Evolutionary conservation across 1,140 invertebrate species (phyloP).

Genomic region (Zaprionus davidi): DNA sequence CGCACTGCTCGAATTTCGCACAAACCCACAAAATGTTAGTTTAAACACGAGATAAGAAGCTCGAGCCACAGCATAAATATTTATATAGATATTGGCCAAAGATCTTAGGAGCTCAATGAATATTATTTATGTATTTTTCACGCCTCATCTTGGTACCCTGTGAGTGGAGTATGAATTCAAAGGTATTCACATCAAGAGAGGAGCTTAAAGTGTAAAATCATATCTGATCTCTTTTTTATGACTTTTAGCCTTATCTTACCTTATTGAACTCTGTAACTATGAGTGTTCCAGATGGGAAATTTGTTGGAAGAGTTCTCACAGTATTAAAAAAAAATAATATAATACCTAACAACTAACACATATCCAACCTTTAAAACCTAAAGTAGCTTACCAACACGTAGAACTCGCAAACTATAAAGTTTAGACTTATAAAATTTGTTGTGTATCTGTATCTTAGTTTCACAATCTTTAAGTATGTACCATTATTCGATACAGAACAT

Average conservation of each 20-base stretch:
- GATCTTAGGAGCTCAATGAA: constrained; percentile 20
- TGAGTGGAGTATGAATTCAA: neutral
- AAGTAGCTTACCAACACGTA: neutral
- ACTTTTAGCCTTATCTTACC: no score
- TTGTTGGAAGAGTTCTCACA: neutral
- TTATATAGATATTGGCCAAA: constrained; percentile 36
- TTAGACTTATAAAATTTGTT: neutral
- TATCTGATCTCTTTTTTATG: no score
- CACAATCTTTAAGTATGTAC: neutral
- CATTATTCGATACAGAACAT: neutral
- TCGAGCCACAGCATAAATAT: constrained; percentile 44
- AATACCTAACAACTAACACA: no score
- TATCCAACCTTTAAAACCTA: no score
- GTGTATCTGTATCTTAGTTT: neutral
- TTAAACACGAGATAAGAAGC: constrained; percentile 37
- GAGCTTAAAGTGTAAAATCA: no score
- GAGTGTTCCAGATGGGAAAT: no score
- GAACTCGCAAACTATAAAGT: neutral
- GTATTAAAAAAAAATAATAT: no score
- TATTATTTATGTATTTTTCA: constrained; percentile 19
- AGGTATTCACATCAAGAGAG: neutral
- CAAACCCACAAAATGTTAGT: constrained; percentile 21
- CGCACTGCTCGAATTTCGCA: constrained; percentile 39
- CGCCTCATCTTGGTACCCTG: neutral
- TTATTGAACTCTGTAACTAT: neutral